Percentiles rank a stretch among this genome's conserved stretches.
Evolutionary conservation across 2,888 invertebrate species (phyloP).

Genomic region (Platypus cylindrus): DNA sequence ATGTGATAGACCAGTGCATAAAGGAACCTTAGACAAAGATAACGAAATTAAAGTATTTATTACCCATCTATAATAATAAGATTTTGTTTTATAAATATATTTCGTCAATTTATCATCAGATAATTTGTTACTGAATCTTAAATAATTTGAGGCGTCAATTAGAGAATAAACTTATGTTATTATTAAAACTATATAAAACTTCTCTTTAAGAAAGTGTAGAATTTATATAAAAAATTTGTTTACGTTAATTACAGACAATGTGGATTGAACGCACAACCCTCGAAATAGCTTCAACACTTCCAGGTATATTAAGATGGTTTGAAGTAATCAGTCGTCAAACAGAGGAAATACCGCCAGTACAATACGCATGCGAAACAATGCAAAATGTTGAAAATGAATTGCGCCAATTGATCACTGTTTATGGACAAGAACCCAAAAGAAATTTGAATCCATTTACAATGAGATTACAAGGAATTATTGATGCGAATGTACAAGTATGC

Average conservation of each 20-base stretch:
- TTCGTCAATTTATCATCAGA: no score
- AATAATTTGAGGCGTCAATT: no score
- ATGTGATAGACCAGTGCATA: conserved; percentile 80
- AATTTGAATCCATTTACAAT: conserved; percentile 89
- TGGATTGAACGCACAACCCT: conserved; percentile 90
- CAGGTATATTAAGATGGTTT: conserved; percentile 89
- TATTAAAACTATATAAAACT: no score
- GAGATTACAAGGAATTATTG: conserved; percentile 75
- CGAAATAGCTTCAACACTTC: conserved; percentile 69
- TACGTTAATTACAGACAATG: conserved; percentile 48
- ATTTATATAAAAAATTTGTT: neutral
- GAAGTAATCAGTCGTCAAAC: conserved; percentile 67
- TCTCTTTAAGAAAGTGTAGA: no score
- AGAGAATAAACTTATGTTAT: no score
- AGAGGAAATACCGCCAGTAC: conserved; percentile 70
- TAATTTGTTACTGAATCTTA: no score
- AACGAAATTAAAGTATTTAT: conserved; percentile 79
- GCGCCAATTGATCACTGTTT: conserved; percentile 64
- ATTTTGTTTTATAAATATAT: no score
- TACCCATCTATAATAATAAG: no score
- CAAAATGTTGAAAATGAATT: conserved; percentile 79
- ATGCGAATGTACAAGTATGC: conserved; percentile 13
- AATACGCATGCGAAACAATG: conserved; percentile 87
- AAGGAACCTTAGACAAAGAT: conserved; percentile 81
- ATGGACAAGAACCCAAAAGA: conserved; percentile 65